Percentiles rank a stretch among this genome's conserved stretches.
Conservation (phyloP, 2,113 vertebrate species). For the Neogobius melanostomus region DNA sequence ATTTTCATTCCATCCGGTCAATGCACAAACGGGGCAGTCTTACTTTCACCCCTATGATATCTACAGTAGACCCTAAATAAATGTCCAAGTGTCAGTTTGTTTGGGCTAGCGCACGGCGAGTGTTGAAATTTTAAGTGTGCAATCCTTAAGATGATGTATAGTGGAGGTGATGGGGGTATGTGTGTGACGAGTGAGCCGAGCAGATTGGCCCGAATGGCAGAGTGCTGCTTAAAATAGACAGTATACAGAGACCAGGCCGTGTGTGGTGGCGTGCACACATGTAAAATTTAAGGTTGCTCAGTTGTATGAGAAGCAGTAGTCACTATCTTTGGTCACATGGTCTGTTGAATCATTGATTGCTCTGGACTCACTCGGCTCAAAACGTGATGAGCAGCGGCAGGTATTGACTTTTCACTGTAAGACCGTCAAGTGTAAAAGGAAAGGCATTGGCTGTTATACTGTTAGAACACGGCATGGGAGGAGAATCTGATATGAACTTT, state of each 20-base stretch:
- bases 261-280: conserved; percentile 15
- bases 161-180: neutral
- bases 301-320: conserved; percentile 16
- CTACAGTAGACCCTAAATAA: neutral
- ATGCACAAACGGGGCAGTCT: conserved; percentile 8
- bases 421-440: neutral
- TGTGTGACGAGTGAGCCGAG: conserved; percentile 20
- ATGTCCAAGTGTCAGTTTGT: neutral
- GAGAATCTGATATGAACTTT: neutral
- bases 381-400: conserved; percentile 13
- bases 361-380: conserved; percentile 36
- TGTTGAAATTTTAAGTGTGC: conserved; percentile 1
- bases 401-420: conserved; percentile 28
- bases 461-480: neutral
- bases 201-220: conserved; percentile 54
- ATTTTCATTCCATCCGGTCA: neutral
- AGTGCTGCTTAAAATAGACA: conserved; percentile 70
- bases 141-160: neutral
- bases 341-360: conserved; percentile 58
- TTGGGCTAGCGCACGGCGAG: neutral
- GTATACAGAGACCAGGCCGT: conserved; percentile 5
- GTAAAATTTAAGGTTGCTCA: conserved; percentile 32
- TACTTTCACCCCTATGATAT: neutral
- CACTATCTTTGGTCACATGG: conserved; percentile 40
- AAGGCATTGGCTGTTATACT: neutral